These are phyloP conservation scores for Taurulus bubalis DNA, from an alignment of 2,113 vertebrate species.

Conservation along the genomic window DNA sequence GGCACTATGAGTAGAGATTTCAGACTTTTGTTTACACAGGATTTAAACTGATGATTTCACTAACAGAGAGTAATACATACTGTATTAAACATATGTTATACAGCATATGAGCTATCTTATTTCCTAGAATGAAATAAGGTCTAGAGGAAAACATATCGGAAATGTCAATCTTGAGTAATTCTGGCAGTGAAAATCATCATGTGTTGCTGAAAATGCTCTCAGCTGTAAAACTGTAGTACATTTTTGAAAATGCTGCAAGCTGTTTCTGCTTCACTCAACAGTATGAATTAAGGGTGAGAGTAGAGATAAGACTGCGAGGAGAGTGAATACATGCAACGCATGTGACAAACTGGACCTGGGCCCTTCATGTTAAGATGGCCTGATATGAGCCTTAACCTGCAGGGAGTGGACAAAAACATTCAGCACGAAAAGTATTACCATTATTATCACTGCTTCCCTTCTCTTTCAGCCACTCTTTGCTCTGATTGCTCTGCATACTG, in stretches of 20 bases:
- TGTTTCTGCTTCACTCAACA: slow-evolving; percentile 23
- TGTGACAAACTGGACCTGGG: slow-evolving; percentile 11
- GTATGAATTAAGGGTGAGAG: slow-evolving; percentile 17
- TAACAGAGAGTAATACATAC: not conserved
- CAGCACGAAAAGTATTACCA: not conserved
- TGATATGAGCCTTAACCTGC: slow-evolving; percentile 6
- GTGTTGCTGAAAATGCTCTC: slow-evolving; percentile 42
- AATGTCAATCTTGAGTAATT: slow-evolving; percentile 39
- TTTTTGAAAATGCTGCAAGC: slow-evolving; percentile 33
- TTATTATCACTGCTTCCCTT: not conserved
- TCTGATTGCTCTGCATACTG: slow-evolving; percentile 25
- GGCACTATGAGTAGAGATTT: slow-evolving; percentile 27
- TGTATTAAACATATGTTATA: slow-evolving; percentile 21
- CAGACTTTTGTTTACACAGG: slow-evolving; percentile 58
- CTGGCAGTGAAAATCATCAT: slow-evolving; percentile 25
- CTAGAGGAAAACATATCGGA: slow-evolving; percentile 39
- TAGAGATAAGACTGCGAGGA: slow-evolving; percentile 20
- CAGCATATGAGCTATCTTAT: slow-evolving; percentile 20
- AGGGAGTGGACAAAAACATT: not conserved
- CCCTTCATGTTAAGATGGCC: slow-evolving; percentile 19
- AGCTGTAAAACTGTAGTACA: slow-evolving; percentile 30
- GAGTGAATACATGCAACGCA: slow-evolving; percentile 17
- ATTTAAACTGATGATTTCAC: slow-evolving; percentile 57
- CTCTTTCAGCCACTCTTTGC: not conserved
- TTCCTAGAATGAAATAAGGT: slow-evolving; percentile 27